Percentiles rank a stretch among this genome's conserved stretches.
These are phyloP conservation scores for Brachionus paranguensis DNA, from an alignment of 1,140 invertebrate genomes.

Conservation along the genomic window DNA sequence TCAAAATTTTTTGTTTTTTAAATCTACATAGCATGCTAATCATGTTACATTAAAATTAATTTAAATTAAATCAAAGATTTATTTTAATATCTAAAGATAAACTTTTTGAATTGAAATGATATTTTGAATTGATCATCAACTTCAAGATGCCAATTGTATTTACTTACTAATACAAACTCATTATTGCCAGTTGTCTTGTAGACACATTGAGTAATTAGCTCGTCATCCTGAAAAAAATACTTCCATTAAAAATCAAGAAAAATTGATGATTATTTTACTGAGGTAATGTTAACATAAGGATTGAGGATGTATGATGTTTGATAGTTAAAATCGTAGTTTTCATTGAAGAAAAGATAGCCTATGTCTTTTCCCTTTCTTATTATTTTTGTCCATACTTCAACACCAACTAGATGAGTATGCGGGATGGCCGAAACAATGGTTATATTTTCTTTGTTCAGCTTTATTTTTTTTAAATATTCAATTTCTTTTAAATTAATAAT, in stretches of 20 bases:
- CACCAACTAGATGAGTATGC: slow-evolving; percentile 89
- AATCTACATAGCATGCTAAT: too few species aligned
- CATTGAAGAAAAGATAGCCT: background rate
- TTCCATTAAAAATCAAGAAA: background rate
- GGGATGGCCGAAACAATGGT: slow-evolving; percentile 80
- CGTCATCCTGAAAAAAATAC: background rate
- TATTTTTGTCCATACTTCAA: slow-evolving; percentile 75
- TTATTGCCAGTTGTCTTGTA: background rate
- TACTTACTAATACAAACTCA: background rate
- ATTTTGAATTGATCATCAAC: too few species aligned
- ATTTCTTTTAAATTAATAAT: background rate
- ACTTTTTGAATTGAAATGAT: too few species aligned
- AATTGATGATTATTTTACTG: background rate
- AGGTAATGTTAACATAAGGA: background rate
- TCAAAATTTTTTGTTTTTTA: too few species aligned
- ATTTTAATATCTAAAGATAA: too few species aligned
- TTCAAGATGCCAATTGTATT: too few species aligned
- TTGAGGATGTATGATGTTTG: slow-evolving; percentile 4
- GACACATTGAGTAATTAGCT: slow-evolving; percentile 14
- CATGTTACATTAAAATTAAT: too few species aligned
- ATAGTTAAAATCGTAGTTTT: slow-evolving; percentile 38
- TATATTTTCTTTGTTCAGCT: background rate
- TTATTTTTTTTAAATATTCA: background rate
- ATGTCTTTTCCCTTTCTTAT: slow-evolving; percentile 63
- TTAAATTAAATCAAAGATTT: too few species aligned